Percentiles rank a stretch among this genome's conserved stretches.
Evolutionary conservation across 2,797 vertebrate genomes (phyloP).

Genomic region (Chaunax sp.): DNA sequence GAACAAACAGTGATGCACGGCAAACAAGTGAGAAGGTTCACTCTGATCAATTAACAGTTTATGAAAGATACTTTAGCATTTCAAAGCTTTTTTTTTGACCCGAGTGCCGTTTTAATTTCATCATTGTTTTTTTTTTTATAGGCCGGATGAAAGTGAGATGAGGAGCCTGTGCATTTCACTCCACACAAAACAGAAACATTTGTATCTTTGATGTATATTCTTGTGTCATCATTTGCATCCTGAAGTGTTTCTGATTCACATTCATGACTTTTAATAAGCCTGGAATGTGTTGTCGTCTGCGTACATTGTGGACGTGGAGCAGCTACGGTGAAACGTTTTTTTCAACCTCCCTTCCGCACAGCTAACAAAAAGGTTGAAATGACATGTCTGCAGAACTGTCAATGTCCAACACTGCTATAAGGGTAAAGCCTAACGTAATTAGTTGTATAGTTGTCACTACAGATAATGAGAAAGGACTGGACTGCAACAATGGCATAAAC

Average conservation of each 20-base stretch:
- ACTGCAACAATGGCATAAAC: not conserved
- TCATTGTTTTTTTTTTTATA: not conserved
- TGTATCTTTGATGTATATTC: constrained; percentile 45
- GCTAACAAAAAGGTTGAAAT: too few species aligned
- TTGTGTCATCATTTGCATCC: constrained; percentile 57
- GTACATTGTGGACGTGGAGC: constrained; percentile 8
- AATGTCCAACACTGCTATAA: not conserved
- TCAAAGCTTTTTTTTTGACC: constrained; percentile 54
- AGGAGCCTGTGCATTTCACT: constrained; percentile 7
- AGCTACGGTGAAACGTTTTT: not conserved
- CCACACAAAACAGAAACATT: constrained; percentile 41
- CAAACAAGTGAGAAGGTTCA: constrained; percentile 21
- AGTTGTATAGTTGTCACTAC: too few species aligned
- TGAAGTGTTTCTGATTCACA: constrained; percentile 55
- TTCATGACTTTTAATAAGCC: constrained; percentile 16
- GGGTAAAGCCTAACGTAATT: too few species aligned
- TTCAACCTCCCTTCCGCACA: not conserved
- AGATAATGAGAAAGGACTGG: not conserved
- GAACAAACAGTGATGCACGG: constrained; percentile 8
- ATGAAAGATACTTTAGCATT: constrained; percentile 61
- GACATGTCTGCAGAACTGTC: not conserved
- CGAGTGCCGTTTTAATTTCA: constrained; percentile 44
- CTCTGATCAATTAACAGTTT: constrained; percentile 58
- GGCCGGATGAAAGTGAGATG: constrained; percentile 55
- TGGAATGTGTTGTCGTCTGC: constrained; percentile 20